Base-by-base conservation (phyloP, 2,888 invertebrate species). In the Papilio demoleus region DNA sequence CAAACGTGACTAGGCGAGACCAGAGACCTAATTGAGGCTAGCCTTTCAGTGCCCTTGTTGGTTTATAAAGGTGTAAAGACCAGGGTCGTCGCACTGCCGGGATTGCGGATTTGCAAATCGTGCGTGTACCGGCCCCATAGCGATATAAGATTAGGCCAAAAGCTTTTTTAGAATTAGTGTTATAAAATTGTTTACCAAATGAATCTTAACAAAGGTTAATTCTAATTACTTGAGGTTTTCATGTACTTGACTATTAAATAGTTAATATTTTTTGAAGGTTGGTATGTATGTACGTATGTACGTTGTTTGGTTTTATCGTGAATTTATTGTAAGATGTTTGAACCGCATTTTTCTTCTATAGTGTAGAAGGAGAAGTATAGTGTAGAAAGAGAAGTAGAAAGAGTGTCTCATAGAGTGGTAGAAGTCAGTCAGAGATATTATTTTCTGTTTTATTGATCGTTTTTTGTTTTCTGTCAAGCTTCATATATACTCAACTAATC, bases 31-130 rank as follows among this genome's bases (percentile, higher is more conserved):
- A 34, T 17, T 22, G 42, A 63, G 47, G 36, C 24, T 74, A 77
- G 76, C 75, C 73, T 73, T 77, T 77, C 76, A 59, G 58, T 82
- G 87, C 82, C 84, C 88, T 86, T 86, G 85, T 78, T 77, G 74
- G 77, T 83, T 82, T 81, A 84, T 83, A 81, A 85, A 87, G 85
- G 80, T 78, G 79, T 82, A 31, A 82, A 80, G 75, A 81, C 77
- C 89, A 91, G 90, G 90, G 90, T 90, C 90, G 87, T 88, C 88
- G 91, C 76, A 88, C 90, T 87, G 85, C 69, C 77, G 79, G 84
- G 87, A 88, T 89, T 88, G 87, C 89, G 90, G 89, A 89, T 88
- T 86, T 79, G 76, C 77, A 67, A n/a, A 36, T 42, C 40, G 45
- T 17, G 42, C 9, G 42, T 42, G 34, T 11, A 14, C 8, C 8